Conservation (phyloP, 30 jellyfish, hydroid and myxozoan species). For the Clytia hemisphaerica region DNA sequence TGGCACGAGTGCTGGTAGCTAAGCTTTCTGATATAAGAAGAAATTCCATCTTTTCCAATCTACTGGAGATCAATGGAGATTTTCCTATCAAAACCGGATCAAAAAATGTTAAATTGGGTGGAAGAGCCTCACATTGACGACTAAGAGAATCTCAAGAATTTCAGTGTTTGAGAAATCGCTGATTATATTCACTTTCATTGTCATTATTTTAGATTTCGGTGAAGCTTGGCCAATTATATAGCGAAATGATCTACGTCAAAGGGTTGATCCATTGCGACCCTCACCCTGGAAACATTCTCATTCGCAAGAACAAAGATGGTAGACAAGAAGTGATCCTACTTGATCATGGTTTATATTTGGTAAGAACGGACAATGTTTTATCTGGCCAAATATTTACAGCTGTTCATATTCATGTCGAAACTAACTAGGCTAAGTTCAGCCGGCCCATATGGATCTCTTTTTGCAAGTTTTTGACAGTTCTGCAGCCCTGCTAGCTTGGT, state of each 20-base stretch:
- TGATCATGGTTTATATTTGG: slow-evolving; percentile 94
- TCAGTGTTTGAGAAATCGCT: not conserved
- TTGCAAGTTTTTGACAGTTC: slow-evolving; percentile 17
- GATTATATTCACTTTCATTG: not conserved
- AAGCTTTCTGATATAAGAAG: too few species aligned
- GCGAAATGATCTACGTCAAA: slow-evolving; percentile 79
- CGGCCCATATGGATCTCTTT: slow-evolving; percentile 6
- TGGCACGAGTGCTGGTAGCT: too few species aligned
- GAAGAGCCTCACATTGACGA: too few species aligned
- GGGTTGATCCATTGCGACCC: slow-evolving; percentile 95
- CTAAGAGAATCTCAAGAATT: not conserved
- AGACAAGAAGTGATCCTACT: slow-evolving; percentile 60
- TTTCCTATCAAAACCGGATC: too few species aligned
- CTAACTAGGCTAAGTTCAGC: not conserved
- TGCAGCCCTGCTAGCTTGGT: too few species aligned
- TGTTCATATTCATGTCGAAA: not conserved
- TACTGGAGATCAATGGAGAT: too few species aligned
- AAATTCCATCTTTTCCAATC: too few species aligned
- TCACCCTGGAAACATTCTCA: slow-evolving; percentile 90
- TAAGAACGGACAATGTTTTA: too few species aligned
- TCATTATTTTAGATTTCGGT: slow-evolving; percentile 45
- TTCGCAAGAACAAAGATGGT: slow-evolving; percentile 33
- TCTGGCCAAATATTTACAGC: slow-evolving; percentile 1
- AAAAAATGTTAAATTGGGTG: too few species aligned
- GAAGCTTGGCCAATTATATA: slow-evolving; percentile 78